phyloP scores from a whole-genome alignment of 1,140 invertebrate species.

The Trichomalopsis sarcophagae region DNA sequence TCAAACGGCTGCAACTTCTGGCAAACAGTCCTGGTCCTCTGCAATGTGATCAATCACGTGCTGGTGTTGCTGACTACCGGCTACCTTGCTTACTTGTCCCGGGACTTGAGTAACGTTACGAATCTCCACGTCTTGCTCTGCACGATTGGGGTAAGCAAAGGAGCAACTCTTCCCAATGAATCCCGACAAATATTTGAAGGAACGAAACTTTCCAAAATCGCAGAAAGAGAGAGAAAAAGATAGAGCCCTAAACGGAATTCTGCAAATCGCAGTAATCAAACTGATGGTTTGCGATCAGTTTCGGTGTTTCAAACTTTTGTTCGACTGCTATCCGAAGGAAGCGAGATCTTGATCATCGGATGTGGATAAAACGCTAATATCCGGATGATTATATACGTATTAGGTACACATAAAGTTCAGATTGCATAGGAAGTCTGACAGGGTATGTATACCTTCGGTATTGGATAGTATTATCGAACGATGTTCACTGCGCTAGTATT shows the following conservation, averaged over 20 bases:
- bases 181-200: conserved; percentile 19
- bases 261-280: neutral
- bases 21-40: conserved; percentile 48
- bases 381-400: too few relatives aligned
- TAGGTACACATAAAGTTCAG: too few relatives aligned
- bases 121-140: conserved; percentile 62
- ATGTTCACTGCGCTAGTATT: neutral
- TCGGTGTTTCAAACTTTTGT: too few relatives aligned
- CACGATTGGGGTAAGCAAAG: conserved; percentile 64
- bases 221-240: neutral
- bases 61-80: conserved; percentile 60
- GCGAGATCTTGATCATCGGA: too few relatives aligned
- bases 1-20: conserved; percentile 24
- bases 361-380: too few relatives aligned
- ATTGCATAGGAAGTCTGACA: too few relatives aligned
- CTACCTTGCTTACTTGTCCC: conserved; percentile 57
- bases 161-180: neutral
- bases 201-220: neutral
- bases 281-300: too few relatives aligned
- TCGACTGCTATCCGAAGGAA: too few relatives aligned
- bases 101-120: conserved; percentile 26
- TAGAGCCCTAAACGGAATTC: neutral
- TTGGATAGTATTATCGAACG: too few relatives aligned
- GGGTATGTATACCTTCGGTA: neutral
- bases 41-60: conserved; percentile 62